Percentiles rank a stretch among this genome's conserved stretches.
phyloP scores from a whole-genome alignment of 1,140 invertebrate species.

The Eubasilissa regina region DNA sequence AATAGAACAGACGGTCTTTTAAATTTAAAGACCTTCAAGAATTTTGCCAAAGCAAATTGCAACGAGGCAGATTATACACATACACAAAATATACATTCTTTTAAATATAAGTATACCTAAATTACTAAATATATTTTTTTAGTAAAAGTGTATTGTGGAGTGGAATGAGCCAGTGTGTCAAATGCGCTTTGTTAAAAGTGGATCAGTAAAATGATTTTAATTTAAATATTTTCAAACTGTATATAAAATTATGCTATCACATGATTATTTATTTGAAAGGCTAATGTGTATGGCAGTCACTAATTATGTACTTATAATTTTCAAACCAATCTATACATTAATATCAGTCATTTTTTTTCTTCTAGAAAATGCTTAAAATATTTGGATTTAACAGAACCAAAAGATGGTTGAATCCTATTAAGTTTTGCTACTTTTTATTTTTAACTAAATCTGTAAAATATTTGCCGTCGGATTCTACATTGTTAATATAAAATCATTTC shows the following conservation, averaged over 20 bases:
- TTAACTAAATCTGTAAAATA: too few relatives aligned
- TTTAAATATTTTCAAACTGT: slow-evolving; percentile 1
- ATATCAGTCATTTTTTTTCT: slow-evolving; percentile 44
- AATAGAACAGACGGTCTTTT: too few relatives aligned
- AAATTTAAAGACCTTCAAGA: too few relatives aligned
- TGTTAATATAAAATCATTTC: too few relatives aligned
- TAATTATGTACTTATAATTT: slow-evolving; percentile 22
- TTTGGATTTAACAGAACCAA: too few relatives aligned
- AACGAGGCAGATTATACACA: not conserved
- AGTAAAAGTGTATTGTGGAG: not conserved
- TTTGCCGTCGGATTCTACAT: too few relatives aligned
- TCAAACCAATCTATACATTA: slow-evolving; percentile 26
- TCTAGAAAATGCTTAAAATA: slow-evolving; percentile 26
- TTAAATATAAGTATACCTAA: not conserved
- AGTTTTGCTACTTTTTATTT: too few relatives aligned
- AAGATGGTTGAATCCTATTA: too few relatives aligned
- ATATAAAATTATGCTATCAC: slow-evolving; percentile 37
- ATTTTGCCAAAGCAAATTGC: not conserved
- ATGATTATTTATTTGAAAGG: slow-evolving; percentile 19
- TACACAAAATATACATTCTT: slow-evolving; percentile 6
- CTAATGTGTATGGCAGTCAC: slow-evolving; percentile 6
- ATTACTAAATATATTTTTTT: not conserved
- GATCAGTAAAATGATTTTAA: not conserved
- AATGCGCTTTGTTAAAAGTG: not conserved
- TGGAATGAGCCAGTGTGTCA: not conserved